Base-by-base conservation (phyloP, 2,888 invertebrate species). In the Agapetus fuscipes region DNA sequence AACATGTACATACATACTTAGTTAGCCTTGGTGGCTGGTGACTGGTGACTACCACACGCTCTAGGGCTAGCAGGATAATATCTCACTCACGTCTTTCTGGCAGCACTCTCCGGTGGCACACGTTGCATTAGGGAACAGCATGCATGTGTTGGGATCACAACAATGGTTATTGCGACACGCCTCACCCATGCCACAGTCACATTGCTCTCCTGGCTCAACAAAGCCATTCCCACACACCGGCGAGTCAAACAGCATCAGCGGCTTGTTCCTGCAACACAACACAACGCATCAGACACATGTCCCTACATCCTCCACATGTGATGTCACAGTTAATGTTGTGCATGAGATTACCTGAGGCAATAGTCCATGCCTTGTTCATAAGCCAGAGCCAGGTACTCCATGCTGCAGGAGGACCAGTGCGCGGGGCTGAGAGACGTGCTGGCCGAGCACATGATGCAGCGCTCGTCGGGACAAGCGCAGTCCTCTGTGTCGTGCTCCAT, bases 311-410 rank as follows among this genome's bases (percentile, higher is more conserved):
- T n/a, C n/a, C n/a, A n/a, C n/a, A n/a, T n/a, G n/a, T n/a, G n/a
- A n/a, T n/a, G n/a, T n/a, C n/a, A n/a, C n/a, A n/a, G n/a, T n/a
- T n/a, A n/a, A n/a, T n/a, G n/a, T n/a, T n/a, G n/a, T n/a, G n/a
- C n/a, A 20, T 20, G 20, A 9, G 11, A 17, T 13, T 15, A 71
- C 71, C 67, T 64, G 42, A 82, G 56, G 54, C 95, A 95, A 58
- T 95, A 93, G 64, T 97, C 97, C 90, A 96, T 95, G 7, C 96
- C 95, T 48, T 90, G 86, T 48, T 89, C 87, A 59, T 96, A 93
- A 0, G 94, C 88, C 40, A 89, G 71, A 2, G 88, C 83, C 35
- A 97, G 65, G 51, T 91, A 88, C 54, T 90, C 85, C 50, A 90
- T 69, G 52, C 94, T 95, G 60, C 97, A 98, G 0, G 88, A 83